Percentiles rank a stretch among this genome's conserved stretches.
phyloP scores from a whole-genome alignment of 2,888 invertebrate species.

The Standfussiana lucernea region DNA sequence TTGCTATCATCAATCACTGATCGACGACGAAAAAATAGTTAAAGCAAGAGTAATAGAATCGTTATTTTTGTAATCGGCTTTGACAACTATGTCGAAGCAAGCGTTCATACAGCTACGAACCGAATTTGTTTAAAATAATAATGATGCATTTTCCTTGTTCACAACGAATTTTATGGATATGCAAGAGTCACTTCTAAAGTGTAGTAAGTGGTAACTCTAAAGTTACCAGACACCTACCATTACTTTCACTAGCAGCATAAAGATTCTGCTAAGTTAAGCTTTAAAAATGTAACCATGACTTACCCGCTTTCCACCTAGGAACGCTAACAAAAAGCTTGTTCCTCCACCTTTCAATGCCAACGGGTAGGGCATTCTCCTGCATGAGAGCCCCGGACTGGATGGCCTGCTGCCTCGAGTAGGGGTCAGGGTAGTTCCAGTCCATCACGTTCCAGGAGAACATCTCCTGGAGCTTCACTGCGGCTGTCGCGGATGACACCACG shows the following conservation, averaged over 20 bases:
- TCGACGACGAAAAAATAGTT: neutral
- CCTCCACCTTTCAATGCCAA: constrained; percentile 95
- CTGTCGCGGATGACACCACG: constrained; percentile 79
- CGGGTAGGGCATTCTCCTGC: constrained; percentile 95
- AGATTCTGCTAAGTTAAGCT: too few relatives aligned
- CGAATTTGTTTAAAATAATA: neutral
- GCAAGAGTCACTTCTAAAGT: neutral
- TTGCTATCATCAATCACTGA: neutral
- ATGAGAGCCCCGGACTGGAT: constrained; percentile 92
- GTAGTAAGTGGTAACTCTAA: too few relatives aligned
- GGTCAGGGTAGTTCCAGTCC: constrained; percentile 94
- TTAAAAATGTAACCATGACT: too few relatives aligned
- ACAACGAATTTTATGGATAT: neutral
- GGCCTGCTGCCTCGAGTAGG: constrained; percentile 91
- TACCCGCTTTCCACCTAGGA: constrained; percentile 95
- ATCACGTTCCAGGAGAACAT: constrained; percentile 94
- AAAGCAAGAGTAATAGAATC: neutral
- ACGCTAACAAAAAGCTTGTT: constrained; percentile 96
- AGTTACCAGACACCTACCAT: too few relatives aligned
- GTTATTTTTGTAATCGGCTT: neutral
- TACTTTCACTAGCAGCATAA: too few relatives aligned
- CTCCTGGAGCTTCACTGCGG: constrained; percentile 91
- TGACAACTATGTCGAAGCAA: neutral
- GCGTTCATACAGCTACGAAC: neutral
- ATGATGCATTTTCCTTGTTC: neutral